phyloP scores from a whole-genome alignment of 2,888 invertebrate species.

The Tolmerus cingulatus region DNA sequence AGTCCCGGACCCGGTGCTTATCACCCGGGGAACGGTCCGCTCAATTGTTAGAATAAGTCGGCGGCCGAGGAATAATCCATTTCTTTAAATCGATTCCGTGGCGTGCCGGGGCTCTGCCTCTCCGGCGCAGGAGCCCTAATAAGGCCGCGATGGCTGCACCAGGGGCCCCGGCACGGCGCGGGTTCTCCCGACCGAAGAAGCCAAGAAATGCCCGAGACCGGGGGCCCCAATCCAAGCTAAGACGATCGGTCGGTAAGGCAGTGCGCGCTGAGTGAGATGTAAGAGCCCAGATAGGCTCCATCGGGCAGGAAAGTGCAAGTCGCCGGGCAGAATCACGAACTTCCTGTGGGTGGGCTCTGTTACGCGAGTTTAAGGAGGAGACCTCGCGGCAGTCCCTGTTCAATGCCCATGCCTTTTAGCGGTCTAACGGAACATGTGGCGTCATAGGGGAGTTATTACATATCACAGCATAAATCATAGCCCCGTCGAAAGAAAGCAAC shows the following conservation, averaged over 20 bases:
- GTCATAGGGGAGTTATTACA: not conserved
- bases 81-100: not conserved
- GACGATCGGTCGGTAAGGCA: not conserved
- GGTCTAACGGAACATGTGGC: not conserved
- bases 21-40: not conserved
- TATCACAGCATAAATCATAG: slow-evolving; percentile 7
- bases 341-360: slow-evolving; percentile 43
- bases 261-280: slow-evolving; percentile 42
- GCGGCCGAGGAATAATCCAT: not conserved
- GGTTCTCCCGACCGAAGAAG: not conserved
- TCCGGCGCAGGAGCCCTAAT: not conserved
- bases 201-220: not conserved
- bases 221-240: not conserved
- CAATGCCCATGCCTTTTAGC: not conserved
- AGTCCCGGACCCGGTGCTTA: not conserved
- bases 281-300: slow-evolving; percentile 39
- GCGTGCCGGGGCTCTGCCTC: not conserved
- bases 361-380: not conserved
- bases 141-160: not conserved
- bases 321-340: slow-evolving; percentile 20
- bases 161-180: not conserved
- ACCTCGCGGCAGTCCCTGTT: not conserved
- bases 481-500: not conserved
- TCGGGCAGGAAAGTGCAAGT: slow-evolving; percentile 37
- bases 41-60: slow-evolving; percentile 21